phyloP scores from a whole-genome alignment of 2,113 vertebrate species.

The Mirounga angustirostris region DNA sequence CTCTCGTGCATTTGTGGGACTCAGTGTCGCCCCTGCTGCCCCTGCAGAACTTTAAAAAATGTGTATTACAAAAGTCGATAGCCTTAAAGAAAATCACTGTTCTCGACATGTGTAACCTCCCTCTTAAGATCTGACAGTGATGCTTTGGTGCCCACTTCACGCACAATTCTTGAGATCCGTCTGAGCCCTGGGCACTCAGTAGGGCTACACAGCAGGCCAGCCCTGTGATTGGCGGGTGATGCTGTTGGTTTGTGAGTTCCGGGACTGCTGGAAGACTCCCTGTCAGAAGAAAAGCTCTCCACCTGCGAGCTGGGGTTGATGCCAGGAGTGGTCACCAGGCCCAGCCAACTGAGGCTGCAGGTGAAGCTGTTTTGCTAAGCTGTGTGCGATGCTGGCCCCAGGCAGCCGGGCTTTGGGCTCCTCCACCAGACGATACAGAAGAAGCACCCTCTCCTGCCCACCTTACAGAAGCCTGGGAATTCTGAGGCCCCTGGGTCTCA shows the following conservation, averaged over 20 bases:
- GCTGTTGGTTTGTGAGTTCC: not conserved
- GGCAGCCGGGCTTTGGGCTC: not conserved
- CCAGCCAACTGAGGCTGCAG: no score
- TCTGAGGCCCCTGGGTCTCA: not conserved
- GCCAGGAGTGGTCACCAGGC: not conserved
- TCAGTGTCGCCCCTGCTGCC: not conserved
- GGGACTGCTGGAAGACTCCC: not conserved
- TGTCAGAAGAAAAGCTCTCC: not conserved
- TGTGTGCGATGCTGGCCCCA: not conserved
- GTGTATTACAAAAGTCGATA: not conserved
- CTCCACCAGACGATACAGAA: no score
- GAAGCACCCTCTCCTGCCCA: not conserved
- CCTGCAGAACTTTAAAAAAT: not conserved
- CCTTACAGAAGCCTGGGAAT: not conserved
- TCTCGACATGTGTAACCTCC: not conserved
- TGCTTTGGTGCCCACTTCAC: not conserved
- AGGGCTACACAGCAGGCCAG: not conserved
- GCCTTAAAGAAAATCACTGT: not conserved
- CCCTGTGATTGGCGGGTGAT: not conserved
- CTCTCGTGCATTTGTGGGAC: accelerated
- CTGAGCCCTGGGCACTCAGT: not conserved
- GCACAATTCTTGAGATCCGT: not conserved
- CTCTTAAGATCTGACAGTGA: not conserved
- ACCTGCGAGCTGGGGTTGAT: not conserved
- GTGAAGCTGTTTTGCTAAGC: not conserved